These are phyloP conservation scores for Limanda limanda DNA, from an alignment of 2,113 vertebrate genomes.

Conservation along the genomic window DNA sequence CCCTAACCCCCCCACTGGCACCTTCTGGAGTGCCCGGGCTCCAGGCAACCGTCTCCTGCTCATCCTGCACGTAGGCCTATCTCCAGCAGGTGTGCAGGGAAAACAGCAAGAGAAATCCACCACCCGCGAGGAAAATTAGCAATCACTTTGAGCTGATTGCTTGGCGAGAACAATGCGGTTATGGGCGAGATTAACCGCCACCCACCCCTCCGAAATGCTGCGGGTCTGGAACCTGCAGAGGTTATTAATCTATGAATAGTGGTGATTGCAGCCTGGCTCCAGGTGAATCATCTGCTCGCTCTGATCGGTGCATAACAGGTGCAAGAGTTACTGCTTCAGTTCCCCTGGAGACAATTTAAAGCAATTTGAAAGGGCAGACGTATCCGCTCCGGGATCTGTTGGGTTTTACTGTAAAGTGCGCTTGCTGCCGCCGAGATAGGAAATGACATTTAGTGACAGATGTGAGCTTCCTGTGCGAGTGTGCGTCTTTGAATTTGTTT, in stretches of 20 bases:
- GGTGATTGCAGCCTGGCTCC: constrained; percentile 59
- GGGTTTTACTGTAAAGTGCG: constrained; percentile 54
- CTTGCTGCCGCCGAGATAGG: neutral
- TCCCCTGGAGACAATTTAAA: constrained; percentile 70
- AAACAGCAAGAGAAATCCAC: constrained; percentile 6
- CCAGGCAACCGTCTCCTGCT: constrained; percentile 13
- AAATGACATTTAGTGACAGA: constrained; percentile 23
- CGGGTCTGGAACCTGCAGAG: constrained; percentile 23
- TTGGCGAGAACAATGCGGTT: constrained; percentile 12
- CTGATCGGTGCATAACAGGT: constrained; percentile 59
- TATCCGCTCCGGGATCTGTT: constrained; percentile 19
- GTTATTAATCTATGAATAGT: constrained; percentile 64
- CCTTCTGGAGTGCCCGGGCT: constrained; percentile 1
- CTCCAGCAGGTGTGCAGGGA: constrained; percentile 2
- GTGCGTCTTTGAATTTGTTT: constrained; percentile 11
- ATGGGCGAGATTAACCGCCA: constrained; percentile 1
- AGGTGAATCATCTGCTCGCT: constrained; percentile 61
- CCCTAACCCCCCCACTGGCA: constrained; percentile 19
- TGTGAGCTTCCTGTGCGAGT: neutral
- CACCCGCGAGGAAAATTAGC: constrained; percentile 18
- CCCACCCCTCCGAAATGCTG: constrained; percentile 27
- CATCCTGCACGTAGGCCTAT: neutral
- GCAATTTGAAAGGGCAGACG: constrained; percentile 60
- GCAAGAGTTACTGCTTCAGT: constrained; percentile 52
- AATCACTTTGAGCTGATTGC: constrained; percentile 49